Percentiles rank a stretch among this genome's conserved stretches.
phyloP scores from a whole-genome alignment of 2,888 invertebrate species.

The Phyto melanocephala region DNA sequence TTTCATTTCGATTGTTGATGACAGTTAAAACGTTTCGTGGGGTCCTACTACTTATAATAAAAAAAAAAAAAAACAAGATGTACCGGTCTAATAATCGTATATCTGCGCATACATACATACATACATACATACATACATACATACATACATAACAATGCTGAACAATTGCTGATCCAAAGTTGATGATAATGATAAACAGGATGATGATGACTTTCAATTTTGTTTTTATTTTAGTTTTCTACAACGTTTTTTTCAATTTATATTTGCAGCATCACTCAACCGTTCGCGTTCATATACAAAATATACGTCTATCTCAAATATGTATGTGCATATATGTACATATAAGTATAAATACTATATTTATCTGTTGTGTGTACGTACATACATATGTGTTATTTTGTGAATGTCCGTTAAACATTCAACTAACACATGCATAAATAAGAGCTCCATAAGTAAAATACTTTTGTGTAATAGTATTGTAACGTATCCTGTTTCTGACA shows the following conservation, averaged over 20 bases:
- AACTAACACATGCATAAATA: slow-evolving; percentile 18
- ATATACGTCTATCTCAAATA: slow-evolving; percentile 73
- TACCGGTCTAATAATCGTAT: no score
- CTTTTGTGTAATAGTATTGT: slow-evolving; percentile 66
- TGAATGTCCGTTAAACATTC: background rate
- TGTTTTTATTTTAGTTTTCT: slow-evolving; percentile 24
- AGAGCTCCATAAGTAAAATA: slow-evolving; percentile 22
- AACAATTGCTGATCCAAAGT: slow-evolving; percentile 67
- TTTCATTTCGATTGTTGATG: no score
- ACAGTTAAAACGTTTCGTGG: no score
- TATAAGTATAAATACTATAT: background rate
- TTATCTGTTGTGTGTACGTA: background rate
- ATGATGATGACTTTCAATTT: slow-evolving; percentile 31
- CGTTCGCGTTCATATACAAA: slow-evolving; percentile 71
- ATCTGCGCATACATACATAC: background rate
- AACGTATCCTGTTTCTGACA: slow-evolving; percentile 75
- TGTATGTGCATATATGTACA: slow-evolving; percentile 43
- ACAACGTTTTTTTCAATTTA: slow-evolving; percentile 4
- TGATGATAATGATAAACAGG: slow-evolving; percentile 5
- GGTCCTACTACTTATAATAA: no score
- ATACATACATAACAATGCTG: slow-evolving; percentile 13
- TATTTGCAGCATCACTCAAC: slow-evolving; percentile 53
- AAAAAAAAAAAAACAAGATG: no score
- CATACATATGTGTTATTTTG: background rate
- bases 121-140: background rate